Evolutionary conservation across 2,113 vertebrate species (phyloP), one percentile per base, ranked within the genome.

Genomic region (Colinus virginianus): DNA sequence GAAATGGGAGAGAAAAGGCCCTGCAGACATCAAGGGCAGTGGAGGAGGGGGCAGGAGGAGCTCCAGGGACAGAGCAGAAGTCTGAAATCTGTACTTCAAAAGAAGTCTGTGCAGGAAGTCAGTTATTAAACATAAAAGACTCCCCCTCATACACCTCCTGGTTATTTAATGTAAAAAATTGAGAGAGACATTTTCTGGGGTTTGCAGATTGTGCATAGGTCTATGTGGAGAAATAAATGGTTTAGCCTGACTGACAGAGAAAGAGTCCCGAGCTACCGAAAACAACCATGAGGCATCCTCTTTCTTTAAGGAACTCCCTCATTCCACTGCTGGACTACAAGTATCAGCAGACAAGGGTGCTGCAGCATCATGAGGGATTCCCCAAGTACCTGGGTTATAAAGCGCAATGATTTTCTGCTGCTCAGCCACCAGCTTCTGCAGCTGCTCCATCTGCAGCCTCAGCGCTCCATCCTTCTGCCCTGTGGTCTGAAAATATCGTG

Each of bases 381-480:
- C 14, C 4, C 7, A 3, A 53, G 8, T 95, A 98, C 97, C 97
- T 96, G 96, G 53, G 20, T 90, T 96, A 53, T 97, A 93, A 36
- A 97, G 80, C 3, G 94, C 34, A 0, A 97, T 96, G 61, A 97
- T 87, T 88, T 95, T 96, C 81, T 97, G 97, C 58, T 98, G 96
- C 45, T 98, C 96, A 71, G 88, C 78, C 81, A 97, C 96, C 53
- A 97, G 90, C 68, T 84, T 96, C 88, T 97, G 97, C 63, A 98
- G 80, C 42, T 97, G 94, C 62, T 97, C 94, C 75, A 97, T 62
- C 30, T 96, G 96, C 71, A 96, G 87, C 78, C 87, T 94, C 79
- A 96, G 72, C 36, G 89, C 23, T 68, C 93, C 94, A 32, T 94
- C 86, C 34, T 95, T 82, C 36, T 92, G 63, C 19, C 28, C 53